phyloP scores from a whole-genome alignment of 2,797 vertebrate species.

The Halcyon badia region DNA sequence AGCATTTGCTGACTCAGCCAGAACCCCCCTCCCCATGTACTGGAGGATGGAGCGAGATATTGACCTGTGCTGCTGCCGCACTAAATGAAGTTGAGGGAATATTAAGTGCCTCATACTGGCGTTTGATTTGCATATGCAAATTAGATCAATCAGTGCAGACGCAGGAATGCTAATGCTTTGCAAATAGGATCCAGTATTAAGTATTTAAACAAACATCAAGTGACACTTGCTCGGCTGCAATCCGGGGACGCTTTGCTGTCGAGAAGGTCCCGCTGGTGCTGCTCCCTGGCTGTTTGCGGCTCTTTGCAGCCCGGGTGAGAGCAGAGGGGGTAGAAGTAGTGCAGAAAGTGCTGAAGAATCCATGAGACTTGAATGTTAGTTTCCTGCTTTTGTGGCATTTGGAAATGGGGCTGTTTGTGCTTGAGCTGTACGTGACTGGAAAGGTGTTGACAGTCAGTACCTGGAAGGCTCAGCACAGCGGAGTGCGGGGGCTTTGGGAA shows the following conservation, averaged over 20 bases:
- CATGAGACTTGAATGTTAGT: fast-evolving
- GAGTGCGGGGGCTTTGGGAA: neutral
- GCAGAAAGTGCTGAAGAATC: fast-evolving
- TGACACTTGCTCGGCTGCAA: neutral
- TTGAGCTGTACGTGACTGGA: neutral
- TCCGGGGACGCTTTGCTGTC: fast-evolving
- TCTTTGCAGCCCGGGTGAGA: neutral
- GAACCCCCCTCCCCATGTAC: neutral
- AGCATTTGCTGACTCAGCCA: slow-evolving; percentile 82
- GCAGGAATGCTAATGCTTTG: slow-evolving; percentile 53
- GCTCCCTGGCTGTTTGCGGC: fast-evolving
- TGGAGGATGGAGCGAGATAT: slow-evolving; percentile 1
- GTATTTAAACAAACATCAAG: neutral
- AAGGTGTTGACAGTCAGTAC: neutral
- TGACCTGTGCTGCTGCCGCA: slow-evolving; percentile 65
- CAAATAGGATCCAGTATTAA: neutral
- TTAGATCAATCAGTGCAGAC: slow-evolving; percentile 73
- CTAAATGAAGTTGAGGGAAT: slow-evolving; percentile 68
- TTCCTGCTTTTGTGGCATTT: fast-evolving
- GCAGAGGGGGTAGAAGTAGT: fast-evolving
- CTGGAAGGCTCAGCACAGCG: neutral
- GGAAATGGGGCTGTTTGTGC: neutral
- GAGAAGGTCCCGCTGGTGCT: neutral
- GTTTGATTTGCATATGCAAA: slow-evolving; percentile 78
- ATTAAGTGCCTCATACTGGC: slow-evolving; percentile 69